Conservation (phyloP, 2,888 invertebrate genomes). For the Noctua janthe region DNA sequence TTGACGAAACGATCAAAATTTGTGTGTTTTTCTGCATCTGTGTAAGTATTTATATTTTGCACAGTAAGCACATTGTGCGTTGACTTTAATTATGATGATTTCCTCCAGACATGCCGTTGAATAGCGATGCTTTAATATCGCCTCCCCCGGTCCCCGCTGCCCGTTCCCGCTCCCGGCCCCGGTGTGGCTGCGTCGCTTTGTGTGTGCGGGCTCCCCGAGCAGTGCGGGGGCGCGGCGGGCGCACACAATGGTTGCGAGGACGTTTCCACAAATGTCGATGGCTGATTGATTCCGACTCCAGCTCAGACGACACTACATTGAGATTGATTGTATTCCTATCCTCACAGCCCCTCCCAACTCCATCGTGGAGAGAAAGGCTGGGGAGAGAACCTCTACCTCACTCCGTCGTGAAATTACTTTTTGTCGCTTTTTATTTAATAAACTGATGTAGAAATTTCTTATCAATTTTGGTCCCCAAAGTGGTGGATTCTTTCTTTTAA, state of each 20-base stretch:
- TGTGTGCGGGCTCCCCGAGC: conserved; percentile 2
- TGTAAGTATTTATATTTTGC: too few relatives aligned
- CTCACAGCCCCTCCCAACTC: conserved; percentile 10
- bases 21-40: too few relatives aligned
- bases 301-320: conserved; percentile 67
- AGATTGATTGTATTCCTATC: conserved; percentile 70
- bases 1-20: too few relatives aligned
- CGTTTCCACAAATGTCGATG: conserved; percentile 59
- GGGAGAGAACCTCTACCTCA: not conserved
- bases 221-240: not conserved
- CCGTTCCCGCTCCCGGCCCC: not conserved
- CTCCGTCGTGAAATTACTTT: conserved; percentile 4
- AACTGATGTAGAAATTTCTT: not conserved
- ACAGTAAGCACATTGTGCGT: conserved; percentile 3
- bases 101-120: not conserved
- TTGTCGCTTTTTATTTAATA: conserved; percentile 10
- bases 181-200: conserved; percentile 20
- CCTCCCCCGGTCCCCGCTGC: too few relatives aligned
- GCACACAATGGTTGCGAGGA: conserved; percentile 49
- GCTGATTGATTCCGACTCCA: conserved; percentile 74
- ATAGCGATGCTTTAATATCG: not conserved
- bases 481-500: not conserved
- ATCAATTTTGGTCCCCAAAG: not conserved
- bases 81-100: conserved; percentile 18
- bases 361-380: not conserved